Evolutionary conservation across 2,113 vertebrate species (phyloP).

Genomic region (Copsychus sechellarum): DNA sequence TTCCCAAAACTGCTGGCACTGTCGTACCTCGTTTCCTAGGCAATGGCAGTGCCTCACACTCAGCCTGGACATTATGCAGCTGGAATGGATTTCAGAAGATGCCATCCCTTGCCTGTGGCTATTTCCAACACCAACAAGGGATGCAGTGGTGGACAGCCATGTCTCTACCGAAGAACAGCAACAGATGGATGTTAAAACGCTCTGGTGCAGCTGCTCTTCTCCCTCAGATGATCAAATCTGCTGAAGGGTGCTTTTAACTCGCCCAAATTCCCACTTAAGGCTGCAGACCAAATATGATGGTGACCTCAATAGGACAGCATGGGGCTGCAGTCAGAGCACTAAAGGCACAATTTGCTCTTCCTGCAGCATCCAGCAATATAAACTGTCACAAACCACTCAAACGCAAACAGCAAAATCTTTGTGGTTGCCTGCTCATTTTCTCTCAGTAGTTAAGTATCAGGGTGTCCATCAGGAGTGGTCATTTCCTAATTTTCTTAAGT

Average conservation of each 20-base stretch:
- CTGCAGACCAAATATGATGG: neutral
- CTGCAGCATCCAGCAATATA: neutral
- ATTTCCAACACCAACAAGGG: neutral
- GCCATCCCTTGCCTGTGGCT: neutral
- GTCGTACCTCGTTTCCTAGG: neutral
- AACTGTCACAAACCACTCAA: neutral
- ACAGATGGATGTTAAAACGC: neutral
- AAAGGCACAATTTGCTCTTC: neutral
- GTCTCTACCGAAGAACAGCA: neutral
- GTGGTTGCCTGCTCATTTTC: neutral
- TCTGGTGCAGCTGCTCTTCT: neutral
- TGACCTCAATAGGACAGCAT: rapidly evolving
- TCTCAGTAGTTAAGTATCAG: neutral
- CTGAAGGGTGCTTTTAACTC: neutral
- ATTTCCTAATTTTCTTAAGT: neutral
- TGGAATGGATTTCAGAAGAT: neutral
- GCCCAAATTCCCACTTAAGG: neutral
- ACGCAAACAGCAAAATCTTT: neutral
- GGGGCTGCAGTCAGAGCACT: neutral
- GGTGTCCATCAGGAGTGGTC: neutral
- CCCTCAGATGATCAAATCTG: neutral
- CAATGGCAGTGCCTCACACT: neutral
- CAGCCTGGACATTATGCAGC: neutral
- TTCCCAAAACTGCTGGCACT: slow-evolving; percentile 2
- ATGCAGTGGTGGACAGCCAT: neutral